Evolutionary conservation across 2,797 vertebrate species (phyloP).

Genomic region (Echiichthys vipera): DNA sequence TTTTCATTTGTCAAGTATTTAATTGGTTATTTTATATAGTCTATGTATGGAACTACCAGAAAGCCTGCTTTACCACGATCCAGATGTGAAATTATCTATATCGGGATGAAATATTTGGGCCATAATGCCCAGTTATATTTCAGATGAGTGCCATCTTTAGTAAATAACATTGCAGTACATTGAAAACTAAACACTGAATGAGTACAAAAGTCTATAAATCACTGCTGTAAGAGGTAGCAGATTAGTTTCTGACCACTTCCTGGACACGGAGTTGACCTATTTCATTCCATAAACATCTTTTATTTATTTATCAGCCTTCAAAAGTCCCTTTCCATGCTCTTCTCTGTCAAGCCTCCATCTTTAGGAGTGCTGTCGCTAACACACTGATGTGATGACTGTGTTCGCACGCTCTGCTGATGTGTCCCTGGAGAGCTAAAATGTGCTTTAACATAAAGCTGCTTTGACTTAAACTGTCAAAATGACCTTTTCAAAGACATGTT

Average conservation of each 20-base stretch:
- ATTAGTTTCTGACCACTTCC: background rate
- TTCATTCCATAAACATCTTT: slow-evolving; percentile 14
- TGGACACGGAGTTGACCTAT: background rate
- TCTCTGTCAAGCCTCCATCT: slow-evolving; percentile 24
- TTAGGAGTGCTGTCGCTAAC: slow-evolving; percentile 5
- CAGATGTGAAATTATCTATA: no score
- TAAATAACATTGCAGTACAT: background rate
- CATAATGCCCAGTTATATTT: no score
- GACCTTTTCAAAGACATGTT: slow-evolving; percentile 50
- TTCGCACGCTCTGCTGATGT: slow-evolving; percentile 27
- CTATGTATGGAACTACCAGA: no score
- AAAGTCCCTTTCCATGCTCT: slow-evolving; percentile 12
- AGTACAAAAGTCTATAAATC: background rate
- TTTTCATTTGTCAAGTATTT: no score
- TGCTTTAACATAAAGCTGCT: slow-evolving; percentile 51
- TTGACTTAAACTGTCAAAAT: slow-evolving; percentile 46
- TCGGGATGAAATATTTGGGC: no score
- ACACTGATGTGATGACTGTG: slow-evolving; percentile 32
- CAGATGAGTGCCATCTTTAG: background rate
- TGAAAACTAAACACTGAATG: background rate
- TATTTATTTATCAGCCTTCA: slow-evolving; percentile 40
- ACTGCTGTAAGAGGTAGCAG: background rate
- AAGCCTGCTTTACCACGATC: no score
- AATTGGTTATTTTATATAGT: no score
- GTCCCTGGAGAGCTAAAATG: slow-evolving; percentile 49